Evolutionary conservation across 2,888 invertebrate species (phyloP).

Genomic region (Pseudoips prasinana): DNA sequence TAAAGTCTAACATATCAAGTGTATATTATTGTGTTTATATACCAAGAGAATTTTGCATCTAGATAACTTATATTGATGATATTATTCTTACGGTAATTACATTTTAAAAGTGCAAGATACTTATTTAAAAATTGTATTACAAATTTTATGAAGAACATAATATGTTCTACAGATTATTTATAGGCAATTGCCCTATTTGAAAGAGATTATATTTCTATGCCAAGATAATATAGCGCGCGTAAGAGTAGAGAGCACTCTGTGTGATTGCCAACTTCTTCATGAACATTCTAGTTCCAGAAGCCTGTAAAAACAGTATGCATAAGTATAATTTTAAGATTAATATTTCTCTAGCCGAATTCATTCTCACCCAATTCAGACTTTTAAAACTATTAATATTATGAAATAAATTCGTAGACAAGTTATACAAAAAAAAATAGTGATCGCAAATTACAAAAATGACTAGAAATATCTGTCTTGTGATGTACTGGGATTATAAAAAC

Average conservation of each 20-base stretch:
- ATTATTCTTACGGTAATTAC: conserved; percentile 60
- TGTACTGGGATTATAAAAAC: conserved; percentile 20
- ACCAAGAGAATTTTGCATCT: conserved; percentile 52
- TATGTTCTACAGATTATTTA: conserved; percentile 35
- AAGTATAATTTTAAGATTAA: too few relatives aligned
- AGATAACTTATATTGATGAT: conserved; percentile 40
- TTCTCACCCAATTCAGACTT: too few relatives aligned
- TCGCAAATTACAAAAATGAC: conserved; percentile 33
- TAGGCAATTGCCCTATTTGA: conserved; percentile 34
- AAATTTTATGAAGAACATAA: conserved; percentile 39
- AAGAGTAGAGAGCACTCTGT: conserved; percentile 35
- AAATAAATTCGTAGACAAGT: too few relatives aligned
- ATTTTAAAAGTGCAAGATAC: conserved; percentile 67
- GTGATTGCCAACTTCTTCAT: too few relatives aligned
- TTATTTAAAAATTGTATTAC: conserved; percentile 69
- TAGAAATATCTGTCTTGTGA: conserved; percentile 36
- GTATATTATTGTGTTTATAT: conserved; percentile 17
- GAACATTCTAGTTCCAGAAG: too few relatives aligned
- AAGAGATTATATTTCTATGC: conserved; percentile 37
- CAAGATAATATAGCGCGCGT: conserved; percentile 34
- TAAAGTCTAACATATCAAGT: conserved; percentile 12
- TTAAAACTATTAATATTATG: too few relatives aligned
- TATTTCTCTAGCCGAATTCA: too few relatives aligned
- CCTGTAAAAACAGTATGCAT: too few relatives aligned
- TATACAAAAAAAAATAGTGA: conserved; percentile 12